Base-by-base conservation (phyloP, 2,888 invertebrate genomes). In the Scaptomyza reducta region DNA sequence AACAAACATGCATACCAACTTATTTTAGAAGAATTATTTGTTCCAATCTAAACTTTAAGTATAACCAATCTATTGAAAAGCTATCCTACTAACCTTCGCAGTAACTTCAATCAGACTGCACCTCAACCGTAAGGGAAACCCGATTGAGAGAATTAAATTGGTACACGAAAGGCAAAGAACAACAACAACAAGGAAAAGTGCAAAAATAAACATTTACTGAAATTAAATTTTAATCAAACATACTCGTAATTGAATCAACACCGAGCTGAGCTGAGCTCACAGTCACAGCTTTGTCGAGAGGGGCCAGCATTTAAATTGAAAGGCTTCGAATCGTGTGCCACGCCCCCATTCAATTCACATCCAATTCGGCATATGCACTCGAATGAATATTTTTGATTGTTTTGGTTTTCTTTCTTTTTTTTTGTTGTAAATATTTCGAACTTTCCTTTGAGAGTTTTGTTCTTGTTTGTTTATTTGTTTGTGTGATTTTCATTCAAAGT, bases 181-280 rank as follows among this genome's bases (percentile, higher is more conserved):
- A 33, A n/a, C 14, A 40, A 22, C 38, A 35, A 10, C 18, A 31
- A 44, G 2, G 9, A 35, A 42, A 29, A 31, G 7, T 18, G 9
- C 38, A 40, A 51, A 27, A 40, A 22, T 40, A 57, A 61, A 53
- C 42, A 29, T 13, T 41, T 13, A 57, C 51, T 29, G 31, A 31
- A 45, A 68, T 76, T 49, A 35, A 66, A 67, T 55, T 63, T 67
- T 40, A 67, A 79, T 71, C 59, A 68, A 62, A 76, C 47, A 64
- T 55, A 45, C 67, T 54, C 25, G 22, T 67, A 81, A 80, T 77
- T 69, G 73, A 74, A 70, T 69, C 74, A 70, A 76, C 70, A 64
- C 61, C 38, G 44, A 25, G 44, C 38, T 45, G 57, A 66, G 49
- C 27, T 27, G 27, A 31, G 31, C 10, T 31, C 2, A 31, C n/a